Evolutionary conservation across 2,888 invertebrate genomes (phyloP).

Genomic region (Eristalis pertinax): DNA sequence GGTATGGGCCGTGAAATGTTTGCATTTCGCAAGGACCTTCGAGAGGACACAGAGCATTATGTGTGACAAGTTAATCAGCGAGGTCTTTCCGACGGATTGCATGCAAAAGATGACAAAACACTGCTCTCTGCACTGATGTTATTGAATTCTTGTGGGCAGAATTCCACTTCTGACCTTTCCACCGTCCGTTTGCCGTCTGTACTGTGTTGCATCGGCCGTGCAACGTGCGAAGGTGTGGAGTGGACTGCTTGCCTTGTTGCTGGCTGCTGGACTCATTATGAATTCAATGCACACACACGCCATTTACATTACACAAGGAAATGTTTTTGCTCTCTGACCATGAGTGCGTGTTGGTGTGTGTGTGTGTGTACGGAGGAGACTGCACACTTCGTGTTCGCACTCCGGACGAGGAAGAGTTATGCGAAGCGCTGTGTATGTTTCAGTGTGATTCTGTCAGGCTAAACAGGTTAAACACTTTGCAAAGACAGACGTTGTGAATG

Average conservation of each 20-base stretch:
- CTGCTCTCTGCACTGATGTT: slow-evolving; percentile 11
- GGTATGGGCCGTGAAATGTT: not conserved
- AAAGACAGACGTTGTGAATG: slow-evolving; percentile 18
- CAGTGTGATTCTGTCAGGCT: slow-evolving; percentile 31
- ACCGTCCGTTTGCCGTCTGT: not conserved
- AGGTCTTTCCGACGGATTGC: slow-evolving; percentile 5
- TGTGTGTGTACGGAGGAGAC: slow-evolving; percentile 8
- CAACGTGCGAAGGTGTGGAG: slow-evolving; percentile 47
- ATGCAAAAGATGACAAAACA: slow-evolving; percentile 21
- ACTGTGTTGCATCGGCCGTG: slow-evolving; percentile 32
- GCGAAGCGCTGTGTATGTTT: slow-evolving; percentile 18
- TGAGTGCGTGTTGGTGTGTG: slow-evolving; percentile 22
- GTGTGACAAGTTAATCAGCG: slow-evolving; percentile 66
- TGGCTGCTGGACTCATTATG: slow-evolving; percentile 48
- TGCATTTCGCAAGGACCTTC: slow-evolving; percentile 23
- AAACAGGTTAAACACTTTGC: slow-evolving; percentile 42
- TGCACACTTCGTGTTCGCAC: slow-evolving; percentile 30
- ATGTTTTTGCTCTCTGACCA: slow-evolving; percentile 44
- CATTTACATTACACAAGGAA: slow-evolving; percentile 60
- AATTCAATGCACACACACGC: slow-evolving; percentile 61
- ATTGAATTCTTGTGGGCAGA: slow-evolving; percentile 35
- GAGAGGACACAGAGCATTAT: slow-evolving; percentile 51
- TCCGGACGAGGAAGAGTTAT: slow-evolving; percentile 22
- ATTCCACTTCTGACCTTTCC: slow-evolving; percentile 48
- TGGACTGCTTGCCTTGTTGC: slow-evolving; percentile 22